Percentiles rank a stretch among this genome's conserved stretches.
phyloP scores from a whole-genome alignment of 2,113 vertebrate species.

The Sminthopsis crassicaudata region DNA sequence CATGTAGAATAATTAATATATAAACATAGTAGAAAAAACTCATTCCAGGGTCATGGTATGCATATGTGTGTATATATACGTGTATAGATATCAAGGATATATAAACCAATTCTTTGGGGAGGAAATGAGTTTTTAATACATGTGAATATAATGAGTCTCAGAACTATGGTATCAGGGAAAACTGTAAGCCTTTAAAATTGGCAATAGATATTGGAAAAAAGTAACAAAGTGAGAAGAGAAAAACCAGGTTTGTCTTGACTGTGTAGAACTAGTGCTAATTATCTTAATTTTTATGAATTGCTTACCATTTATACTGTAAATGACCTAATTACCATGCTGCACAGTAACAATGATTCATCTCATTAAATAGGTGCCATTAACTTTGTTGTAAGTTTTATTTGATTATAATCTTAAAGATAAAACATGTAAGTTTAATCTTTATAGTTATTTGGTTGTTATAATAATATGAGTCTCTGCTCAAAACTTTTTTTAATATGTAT shows the following conservation, averaged over 20 bases:
- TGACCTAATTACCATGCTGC: background rate
- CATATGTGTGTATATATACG: background rate
- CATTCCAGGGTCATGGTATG: background rate
- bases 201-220: background rate
- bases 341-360: background rate
- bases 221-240: background rate
- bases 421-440: background rate
- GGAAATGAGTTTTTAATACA: background rate
- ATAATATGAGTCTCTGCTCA: background rate
- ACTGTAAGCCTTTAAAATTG: background rate
- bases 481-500: no score
- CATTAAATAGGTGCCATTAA: background rate
- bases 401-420: background rate
- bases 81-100: background rate
- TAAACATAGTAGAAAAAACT: background rate
- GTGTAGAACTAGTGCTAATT: background rate
- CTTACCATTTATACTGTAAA: background rate
- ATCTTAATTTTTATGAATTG: background rate
- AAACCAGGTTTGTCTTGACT: background rate
- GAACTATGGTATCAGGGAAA: rapidly evolving
- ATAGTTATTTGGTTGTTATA: background rate
- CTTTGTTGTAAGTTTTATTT: background rate
- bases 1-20: background rate
- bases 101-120: background rate
- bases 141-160: background rate